Evolutionary conservation across 2,797 vertebrate genomes (phyloP).

Genomic region (Vipera ursinii): DNA sequence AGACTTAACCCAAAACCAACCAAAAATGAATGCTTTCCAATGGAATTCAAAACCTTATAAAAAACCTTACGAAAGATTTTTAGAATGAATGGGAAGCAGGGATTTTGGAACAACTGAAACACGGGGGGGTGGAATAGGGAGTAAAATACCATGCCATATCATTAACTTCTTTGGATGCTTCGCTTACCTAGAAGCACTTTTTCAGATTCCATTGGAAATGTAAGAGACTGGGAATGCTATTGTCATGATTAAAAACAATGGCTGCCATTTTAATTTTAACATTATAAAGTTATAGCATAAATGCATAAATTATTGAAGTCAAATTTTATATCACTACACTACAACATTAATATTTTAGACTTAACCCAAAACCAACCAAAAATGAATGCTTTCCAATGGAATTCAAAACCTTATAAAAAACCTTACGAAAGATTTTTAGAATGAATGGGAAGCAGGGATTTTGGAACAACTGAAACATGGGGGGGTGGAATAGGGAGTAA

Average conservation of each 20-base stretch:
- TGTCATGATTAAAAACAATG: background rate
- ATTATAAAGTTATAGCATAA: background rate
- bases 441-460: background rate
- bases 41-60: background rate
- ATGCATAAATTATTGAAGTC: background rate
- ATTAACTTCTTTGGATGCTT: background rate
- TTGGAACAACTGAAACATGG: background rate
- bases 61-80: background rate
- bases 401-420: background rate
- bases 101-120: background rate
- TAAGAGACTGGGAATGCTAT: background rate
- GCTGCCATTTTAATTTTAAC: background rate
- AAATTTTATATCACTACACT: background rate
- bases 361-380: background rate
- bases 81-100: background rate
- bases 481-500: background rate
- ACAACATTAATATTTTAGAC: background rate
- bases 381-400: background rate
- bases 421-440: background rate
- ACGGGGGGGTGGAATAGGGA: background rate
- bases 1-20: background rate
- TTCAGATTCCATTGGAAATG: background rate
- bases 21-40: background rate
- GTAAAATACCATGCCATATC: background rate
- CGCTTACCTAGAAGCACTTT: background rate